Base-by-base conservation (phyloP, 2,888 invertebrate species). In the Lomographa bimaculata region DNA sequence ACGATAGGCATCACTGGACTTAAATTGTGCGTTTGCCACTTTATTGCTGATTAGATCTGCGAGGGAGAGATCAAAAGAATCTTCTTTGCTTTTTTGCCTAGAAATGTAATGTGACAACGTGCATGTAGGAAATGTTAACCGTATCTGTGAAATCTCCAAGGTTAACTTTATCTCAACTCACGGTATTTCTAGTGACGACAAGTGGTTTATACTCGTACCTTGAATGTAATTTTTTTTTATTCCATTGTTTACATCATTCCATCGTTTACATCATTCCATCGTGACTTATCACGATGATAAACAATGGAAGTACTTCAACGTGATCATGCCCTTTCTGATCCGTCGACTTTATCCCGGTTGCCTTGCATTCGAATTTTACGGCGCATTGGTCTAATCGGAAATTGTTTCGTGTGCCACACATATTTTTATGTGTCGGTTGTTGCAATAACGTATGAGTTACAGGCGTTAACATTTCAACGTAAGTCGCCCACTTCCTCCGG, bases 401-500 rank as follows among this genome's bases (percentile, higher is more conserved):
- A n/a, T n/a, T n/a, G n/a, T n/a, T n/a, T n/a, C n/a, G n/a, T n/a
- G n/a, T n/a, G n/a, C n/a, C n/a, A n/a, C n/a, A 7, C 5, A 28
- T 17, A 12, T 25, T 29, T 24, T 14, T 24, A 25, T 20, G 7
- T 29, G 8, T 7, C 16, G n/a, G 23, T 16, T 18, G 34, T 30
- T 38, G 36, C 23, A 25, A 29, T 46, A 28, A 37, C 35, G 24
- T 32, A 25, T 38, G 35, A 35, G 38, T 40, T 42, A 42, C 44
- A 48, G 14, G 47, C 39, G 32, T 23, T 30, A 35, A 37, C 23
- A 50, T 74, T 71, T 71, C 70, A 57, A 59, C 65, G 70, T 61
- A 18, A 45, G 50, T 67, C 69, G 68, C 65, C 61, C 64, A 74
- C 71, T 80, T 79, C 79, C 78, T 73, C 60, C 53, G 59, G 52